A percentile compares a stretch with the other conserved stretches of the same genome.
Conservation (phyloP, 23 tunicate species). For the Ciona savignyi region DNA sequence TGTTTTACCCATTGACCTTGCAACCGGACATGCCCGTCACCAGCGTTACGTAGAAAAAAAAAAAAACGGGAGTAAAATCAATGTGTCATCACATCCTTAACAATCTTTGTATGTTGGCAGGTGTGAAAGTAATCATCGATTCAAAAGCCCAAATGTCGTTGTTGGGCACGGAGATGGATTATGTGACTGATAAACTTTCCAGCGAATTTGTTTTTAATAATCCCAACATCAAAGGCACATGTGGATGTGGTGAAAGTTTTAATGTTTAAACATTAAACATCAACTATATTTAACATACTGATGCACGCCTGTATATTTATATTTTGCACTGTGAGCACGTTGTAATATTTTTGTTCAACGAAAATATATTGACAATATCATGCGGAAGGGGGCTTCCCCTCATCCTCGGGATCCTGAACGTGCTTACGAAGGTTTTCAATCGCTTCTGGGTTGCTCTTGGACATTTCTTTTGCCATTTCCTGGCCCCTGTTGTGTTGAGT, state of each 20-base stretch:
- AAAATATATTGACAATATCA: neutral
- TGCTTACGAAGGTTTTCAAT: constrained; percentile 54
- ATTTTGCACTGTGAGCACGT: neutral
- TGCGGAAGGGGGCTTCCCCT: neutral
- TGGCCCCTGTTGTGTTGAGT: constrained; percentile 95
- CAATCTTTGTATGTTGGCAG: too few relatives aligned
- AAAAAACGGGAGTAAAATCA: too few relatives aligned
- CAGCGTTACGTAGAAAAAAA: too few relatives aligned
- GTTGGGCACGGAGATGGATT: constrained; percentile 99
- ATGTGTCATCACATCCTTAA: too few relatives aligned
- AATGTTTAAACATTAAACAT: constrained; percentile 29
- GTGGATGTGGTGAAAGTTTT: constrained; percentile 99
- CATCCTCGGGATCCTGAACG: constrained; percentile 16
- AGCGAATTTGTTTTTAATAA: constrained; percentile 97
- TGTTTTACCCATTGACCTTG: too few relatives aligned
- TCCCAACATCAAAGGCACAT: constrained; percentile 99
- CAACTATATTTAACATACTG: neutral
- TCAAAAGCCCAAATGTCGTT: constrained; percentile 97
- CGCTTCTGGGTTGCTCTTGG: constrained; percentile 65
- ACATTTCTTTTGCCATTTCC: constrained; percentile 78
- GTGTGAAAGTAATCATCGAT: constrained; percentile 84
- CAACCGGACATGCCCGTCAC: too few relatives aligned
- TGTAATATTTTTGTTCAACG: neutral
- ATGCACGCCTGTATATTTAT: neutral
- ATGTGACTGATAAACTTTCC: constrained; percentile 49